phyloP scores from a whole-genome alignment of 2,888 invertebrate genomes.

The Julus scanicus region DNA sequence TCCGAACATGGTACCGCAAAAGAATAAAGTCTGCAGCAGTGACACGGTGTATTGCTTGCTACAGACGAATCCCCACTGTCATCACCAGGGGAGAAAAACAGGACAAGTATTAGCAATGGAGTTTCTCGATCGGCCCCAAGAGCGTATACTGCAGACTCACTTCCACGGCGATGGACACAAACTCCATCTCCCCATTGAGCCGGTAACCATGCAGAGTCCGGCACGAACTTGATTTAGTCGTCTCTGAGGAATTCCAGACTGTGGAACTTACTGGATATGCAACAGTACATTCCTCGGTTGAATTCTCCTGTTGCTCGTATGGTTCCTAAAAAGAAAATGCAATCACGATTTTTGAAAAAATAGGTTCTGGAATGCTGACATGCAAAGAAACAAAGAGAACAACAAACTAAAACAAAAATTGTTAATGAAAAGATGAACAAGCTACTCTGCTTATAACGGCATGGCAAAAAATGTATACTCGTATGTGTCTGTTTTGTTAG shows the following conservation, averaged over 20 bases:
- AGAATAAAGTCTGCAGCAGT: constrained; percentile 66
- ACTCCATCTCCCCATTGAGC: background rate
- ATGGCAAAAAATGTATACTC: too few species aligned
- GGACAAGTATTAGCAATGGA: constrained; percentile 30
- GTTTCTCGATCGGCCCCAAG: too few species aligned
- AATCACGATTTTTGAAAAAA: too few species aligned
- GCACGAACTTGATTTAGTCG: background rate
- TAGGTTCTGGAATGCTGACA: too few species aligned
- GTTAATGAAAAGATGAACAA: too few species aligned
- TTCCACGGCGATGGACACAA: background rate
- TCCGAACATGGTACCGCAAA: constrained; percentile 61
- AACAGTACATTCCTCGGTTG: background rate
- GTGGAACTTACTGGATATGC: background rate
- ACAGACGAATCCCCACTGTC: constrained; percentile 67
- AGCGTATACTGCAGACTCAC: background rate
- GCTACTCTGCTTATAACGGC: too few species aligned
- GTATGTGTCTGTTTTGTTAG: too few species aligned
- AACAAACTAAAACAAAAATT: too few species aligned
- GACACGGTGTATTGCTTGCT: constrained; percentile 63
- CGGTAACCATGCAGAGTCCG: background rate
- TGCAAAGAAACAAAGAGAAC: too few species aligned
- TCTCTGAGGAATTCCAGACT: background rate
- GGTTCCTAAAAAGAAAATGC: background rate
- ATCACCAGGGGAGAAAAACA: background rate
- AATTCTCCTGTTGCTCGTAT: background rate